phyloP scores from a whole-genome alignment of 2,797 vertebrate species.

The Alca torda region DNA sequence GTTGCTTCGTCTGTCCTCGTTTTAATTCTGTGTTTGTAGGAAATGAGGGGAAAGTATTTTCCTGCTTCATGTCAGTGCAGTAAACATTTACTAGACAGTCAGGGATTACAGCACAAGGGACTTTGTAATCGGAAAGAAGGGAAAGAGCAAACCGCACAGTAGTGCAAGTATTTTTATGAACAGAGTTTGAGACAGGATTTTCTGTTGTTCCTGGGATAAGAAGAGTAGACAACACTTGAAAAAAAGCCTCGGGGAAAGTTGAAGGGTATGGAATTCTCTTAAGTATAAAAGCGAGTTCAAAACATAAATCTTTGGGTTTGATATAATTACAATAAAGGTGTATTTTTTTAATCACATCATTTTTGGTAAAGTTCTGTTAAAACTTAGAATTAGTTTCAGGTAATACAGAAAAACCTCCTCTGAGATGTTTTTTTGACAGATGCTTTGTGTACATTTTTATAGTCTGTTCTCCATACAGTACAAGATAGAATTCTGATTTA shows the following conservation, averaged over 20 bases:
- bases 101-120: not conserved
- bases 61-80: not conserved
- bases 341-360: not conserved
- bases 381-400: not conserved
- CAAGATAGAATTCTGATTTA: not conserved
- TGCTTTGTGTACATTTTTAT: not conserved
- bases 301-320: not conserved
- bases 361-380: not conserved
- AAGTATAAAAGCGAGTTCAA: not conserved
- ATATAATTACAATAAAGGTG: not conserved
- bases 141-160: not conserved
- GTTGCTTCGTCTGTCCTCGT: not conserved
- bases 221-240: not conserved
- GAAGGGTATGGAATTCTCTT: not conserved
- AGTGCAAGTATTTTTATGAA: not conserved
- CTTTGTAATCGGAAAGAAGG: not conserved
- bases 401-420: not conserved
- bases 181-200: not conserved
- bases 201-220: not conserved
- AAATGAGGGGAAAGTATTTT: not conserved
- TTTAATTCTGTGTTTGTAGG: not conserved
- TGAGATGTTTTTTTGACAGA: not conserved
- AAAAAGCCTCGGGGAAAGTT: not conserved
- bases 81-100: not conserved
- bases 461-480: not conserved